Evolutionary conservation across 30 jellyfish, hydroid and myxozoan genomes (phyloP).

Genomic region (Turritopsis rubra): DNA sequence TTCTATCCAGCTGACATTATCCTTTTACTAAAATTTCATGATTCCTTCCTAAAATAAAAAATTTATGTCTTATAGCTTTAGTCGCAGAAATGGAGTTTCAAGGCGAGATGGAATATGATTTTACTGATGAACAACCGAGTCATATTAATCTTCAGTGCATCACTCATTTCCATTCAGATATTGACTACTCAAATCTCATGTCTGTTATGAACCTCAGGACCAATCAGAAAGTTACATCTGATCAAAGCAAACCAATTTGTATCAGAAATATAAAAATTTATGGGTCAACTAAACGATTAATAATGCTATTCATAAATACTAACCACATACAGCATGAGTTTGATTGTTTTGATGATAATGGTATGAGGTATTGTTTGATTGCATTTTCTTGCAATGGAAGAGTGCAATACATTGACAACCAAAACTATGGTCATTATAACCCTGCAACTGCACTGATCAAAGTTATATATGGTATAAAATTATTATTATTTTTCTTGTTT

Average conservation of each 20-base stretch:
- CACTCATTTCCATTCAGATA: background rate
- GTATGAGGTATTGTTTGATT: background rate
- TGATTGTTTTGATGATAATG: background rate
- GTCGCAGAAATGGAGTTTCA: background rate
- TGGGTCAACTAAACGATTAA: background rate
- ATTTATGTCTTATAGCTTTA: background rate
- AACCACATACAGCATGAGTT: background rate
- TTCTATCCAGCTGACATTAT: background rate
- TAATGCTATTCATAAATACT: background rate
- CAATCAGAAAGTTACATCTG: background rate
- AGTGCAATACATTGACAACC: background rate
- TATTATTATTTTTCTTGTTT: no score
- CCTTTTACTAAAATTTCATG: background rate
- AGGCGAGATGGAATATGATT: background rate
- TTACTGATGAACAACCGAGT: background rate
- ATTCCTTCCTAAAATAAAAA: no score
- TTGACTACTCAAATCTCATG: background rate
- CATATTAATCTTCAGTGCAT: background rate
- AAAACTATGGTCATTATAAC: background rate
- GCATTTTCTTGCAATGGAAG: conserved; percentile 12
- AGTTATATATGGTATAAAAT: background rate
- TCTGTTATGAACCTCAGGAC: background rate
- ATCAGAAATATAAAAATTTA: background rate
- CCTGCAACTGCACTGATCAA: background rate
- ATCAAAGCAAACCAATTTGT: background rate